Percentiles rank a stretch among this genome's conserved stretches.
Evolutionary conservation across 2,888 invertebrate genomes (phyloP).

Genomic region (Drosophila paramelanica): DNA sequence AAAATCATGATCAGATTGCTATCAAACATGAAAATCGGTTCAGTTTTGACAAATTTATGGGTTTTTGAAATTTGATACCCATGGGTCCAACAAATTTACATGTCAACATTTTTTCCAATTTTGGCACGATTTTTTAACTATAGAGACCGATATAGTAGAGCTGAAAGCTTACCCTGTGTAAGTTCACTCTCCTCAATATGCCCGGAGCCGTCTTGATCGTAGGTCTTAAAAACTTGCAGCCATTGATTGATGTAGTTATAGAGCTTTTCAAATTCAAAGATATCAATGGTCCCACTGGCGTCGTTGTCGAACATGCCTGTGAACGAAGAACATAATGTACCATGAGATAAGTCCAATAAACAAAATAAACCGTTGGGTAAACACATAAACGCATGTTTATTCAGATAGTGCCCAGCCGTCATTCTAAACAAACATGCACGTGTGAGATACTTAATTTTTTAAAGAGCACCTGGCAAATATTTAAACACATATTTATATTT

Average conservation of each 20-base stretch:
- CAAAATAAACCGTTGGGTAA: conserved; percentile 46
- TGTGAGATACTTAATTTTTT: background rate
- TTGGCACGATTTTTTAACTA: too few species aligned
- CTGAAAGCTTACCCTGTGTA: conserved; percentile 87
- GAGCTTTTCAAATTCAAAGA: conserved; percentile 93
- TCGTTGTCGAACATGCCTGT: conserved; percentile 95
- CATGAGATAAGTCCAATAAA: conserved; percentile 32
- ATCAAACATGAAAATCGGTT: too few species aligned
- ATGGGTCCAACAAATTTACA: too few species aligned
- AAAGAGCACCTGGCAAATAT: conserved; percentile 29
- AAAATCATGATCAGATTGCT: too few species aligned
- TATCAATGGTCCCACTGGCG: conserved; percentile 92
- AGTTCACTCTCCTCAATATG: conserved; percentile 93
- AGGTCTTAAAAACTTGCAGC: conserved; percentile 93
- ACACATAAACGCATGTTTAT: conserved; percentile 51
- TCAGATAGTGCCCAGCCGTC: conserved; percentile 16
- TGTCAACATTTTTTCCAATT: too few species aligned
- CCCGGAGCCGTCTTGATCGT: conserved; percentile 94
- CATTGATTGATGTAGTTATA: conserved; percentile 96
- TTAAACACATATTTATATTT: conserved; percentile 8
- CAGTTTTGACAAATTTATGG: too few species aligned
- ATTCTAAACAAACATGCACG: conserved; percentile 41
- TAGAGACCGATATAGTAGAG: background rate
- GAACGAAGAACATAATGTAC: conserved; percentile 10
- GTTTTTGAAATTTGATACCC: too few species aligned